Evolutionary conservation across 2,113 vertebrate species (phyloP), one percentile per base, ranked within the genome.

Genomic region (Sapajus apella): DNA sequence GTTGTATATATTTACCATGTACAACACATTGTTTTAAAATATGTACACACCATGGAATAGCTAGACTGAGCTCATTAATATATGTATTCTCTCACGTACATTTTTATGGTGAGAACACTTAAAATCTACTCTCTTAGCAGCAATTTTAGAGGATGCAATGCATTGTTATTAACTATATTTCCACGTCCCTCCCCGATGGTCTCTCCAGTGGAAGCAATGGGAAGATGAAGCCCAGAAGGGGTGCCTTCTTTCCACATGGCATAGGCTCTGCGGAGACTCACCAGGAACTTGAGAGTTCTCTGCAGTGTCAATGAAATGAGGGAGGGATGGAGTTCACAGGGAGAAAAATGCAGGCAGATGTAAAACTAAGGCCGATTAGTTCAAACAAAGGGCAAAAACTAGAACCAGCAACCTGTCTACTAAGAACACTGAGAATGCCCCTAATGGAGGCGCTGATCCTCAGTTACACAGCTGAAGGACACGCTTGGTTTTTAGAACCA

Each of bases 181-280:
- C 35, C 20, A 2, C 2, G 5, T 50, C 66, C 76, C 88, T 75
- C 27, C 37, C 61, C n/a, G 68, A n/a, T 0, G 56, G 40, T 70
- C 40, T 50, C 47, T 40, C 68, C 40, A 40, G 30, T 55, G 79
- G 68, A n/a, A 45, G 0, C 27, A 13, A 18, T 35, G 77, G 16
- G 30, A 25, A 93, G 70, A 23, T 5, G 47, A 76, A 14, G 8
- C 13, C 27, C 20, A 11, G n/a, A 25, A n/a, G 0, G 18, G 21
- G 30, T 6, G 1, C 1, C 0, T 0, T 56, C 10, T 30, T 35
- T 32, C 21, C 2, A 8, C 20, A 13, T 5, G 37, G 7, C 70
- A 23, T 0, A 32, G 6, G 20, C 6, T 81, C 27, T 25, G n/a
- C 16, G 5, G 55, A 1, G n/a, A 35, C 23, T 12, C 40, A 8